Percentiles rank a stretch among this genome's conserved stretches.
Conservation (phyloP, 1,140 invertebrate species). For the Tetranychus urticae region DNA sequence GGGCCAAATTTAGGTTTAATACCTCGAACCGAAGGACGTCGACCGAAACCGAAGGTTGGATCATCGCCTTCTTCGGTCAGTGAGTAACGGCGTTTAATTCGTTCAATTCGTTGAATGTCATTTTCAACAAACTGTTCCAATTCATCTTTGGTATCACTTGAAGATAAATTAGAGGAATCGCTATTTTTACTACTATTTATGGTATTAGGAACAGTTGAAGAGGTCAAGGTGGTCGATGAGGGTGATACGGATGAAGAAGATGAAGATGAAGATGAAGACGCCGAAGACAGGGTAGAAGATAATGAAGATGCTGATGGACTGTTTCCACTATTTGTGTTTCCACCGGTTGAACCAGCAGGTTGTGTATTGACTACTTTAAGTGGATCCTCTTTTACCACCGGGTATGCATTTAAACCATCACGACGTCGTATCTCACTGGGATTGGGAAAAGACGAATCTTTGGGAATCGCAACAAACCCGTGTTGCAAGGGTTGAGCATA, state of each 20-base stretch:
- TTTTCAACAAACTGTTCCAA: slow-evolving; percentile 57
- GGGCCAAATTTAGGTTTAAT: slow-evolving; percentile 36
- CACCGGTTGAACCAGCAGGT: not conserved
- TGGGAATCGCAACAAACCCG: not conserved
- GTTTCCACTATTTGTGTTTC: not conserved
- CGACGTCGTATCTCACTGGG: slow-evolving; percentile 10
- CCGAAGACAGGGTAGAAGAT: not conserved
- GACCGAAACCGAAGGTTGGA: slow-evolving; percentile 65
- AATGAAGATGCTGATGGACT: not conserved
- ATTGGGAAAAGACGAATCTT: slow-evolving; percentile 8
- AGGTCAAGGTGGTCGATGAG: not conserved
- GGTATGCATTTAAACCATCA: slow-evolving; percentile 11
- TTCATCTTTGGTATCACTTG: slow-evolving; percentile 29
- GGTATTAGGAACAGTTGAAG: too few relatives aligned
- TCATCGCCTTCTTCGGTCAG: slow-evolving; percentile 28
- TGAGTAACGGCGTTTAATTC: slow-evolving; percentile 44
- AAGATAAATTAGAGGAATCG: not conserved
- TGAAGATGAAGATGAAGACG: not conserved
- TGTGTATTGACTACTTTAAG: not conserved
- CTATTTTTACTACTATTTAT: not conserved
- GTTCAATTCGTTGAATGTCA: slow-evolving; percentile 47
- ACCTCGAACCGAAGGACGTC: slow-evolving; percentile 54
- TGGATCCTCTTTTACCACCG: slow-evolving; percentile 4
- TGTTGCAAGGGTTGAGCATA: not conserved
- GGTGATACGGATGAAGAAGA: not conserved